A percentile compares a stretch with the other conserved stretches of the same genome.
Evolutionary conservation across 1,140 invertebrate genomes (phyloP).

Genomic region (Drosophila asahinai): DNA sequence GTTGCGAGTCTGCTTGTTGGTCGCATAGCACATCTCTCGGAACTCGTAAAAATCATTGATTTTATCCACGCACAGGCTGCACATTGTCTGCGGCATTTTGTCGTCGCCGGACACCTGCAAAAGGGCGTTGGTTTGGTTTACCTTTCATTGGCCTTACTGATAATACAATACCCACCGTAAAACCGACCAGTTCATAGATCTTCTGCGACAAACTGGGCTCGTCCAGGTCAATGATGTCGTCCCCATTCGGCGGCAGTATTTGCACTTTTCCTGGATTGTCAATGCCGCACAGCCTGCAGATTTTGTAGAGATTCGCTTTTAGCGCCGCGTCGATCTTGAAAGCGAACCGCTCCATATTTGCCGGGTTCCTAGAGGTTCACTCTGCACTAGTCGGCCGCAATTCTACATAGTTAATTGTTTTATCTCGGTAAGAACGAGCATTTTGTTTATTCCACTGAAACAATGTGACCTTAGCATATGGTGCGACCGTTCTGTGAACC

Average conservation of each 20-base stretch:
- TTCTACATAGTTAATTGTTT: conserved; percentile 37
- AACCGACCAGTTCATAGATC: conserved; percentile 70
- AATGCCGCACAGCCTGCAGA: conserved; percentile 83
- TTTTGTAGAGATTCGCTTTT: conserved; percentile 78
- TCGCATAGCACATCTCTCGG: conserved; percentile 86
- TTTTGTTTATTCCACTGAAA: conserved; percentile 48
- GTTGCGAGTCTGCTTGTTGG: conserved; percentile 86
- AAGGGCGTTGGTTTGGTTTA: conserved; percentile 15
- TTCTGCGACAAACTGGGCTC: conserved; percentile 74
- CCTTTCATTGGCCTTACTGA: neutral
- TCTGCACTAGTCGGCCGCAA: neutral
- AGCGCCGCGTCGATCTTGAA: conserved; percentile 82
- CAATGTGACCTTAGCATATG: conserved; percentile 2
- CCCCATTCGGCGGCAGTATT: conserved; percentile 51
- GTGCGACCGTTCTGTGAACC: neutral
- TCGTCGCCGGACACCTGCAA: conserved; percentile 86
- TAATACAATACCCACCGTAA: conserved; percentile 48
- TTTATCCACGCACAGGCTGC: conserved; percentile 87
- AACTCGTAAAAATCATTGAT: conserved; percentile 88
- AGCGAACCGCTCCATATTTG: conserved; percentile 80
- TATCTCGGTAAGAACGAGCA: conserved; percentile 29
- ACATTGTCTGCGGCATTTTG: conserved; percentile 87
- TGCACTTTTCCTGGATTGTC: conserved; percentile 78
- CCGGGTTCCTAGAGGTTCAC: neutral
- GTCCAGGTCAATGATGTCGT: conserved; percentile 64